Evolutionary conservation across 1,140 invertebrate genomes (phyloP), one percentile per base, ranked within the genome.

Genomic region (Heliothis virescens): DNA sequence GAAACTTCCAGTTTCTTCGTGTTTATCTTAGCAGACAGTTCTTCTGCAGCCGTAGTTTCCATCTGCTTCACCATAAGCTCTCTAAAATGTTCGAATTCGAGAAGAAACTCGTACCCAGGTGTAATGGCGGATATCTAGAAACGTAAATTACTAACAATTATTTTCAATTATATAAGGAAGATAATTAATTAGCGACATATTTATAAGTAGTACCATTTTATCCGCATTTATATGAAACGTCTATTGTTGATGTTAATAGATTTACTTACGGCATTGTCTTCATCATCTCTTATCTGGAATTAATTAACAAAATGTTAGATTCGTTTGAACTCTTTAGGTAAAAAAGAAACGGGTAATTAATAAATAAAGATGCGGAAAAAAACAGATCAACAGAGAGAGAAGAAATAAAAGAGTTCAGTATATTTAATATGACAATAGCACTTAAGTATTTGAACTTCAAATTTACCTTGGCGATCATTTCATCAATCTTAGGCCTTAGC

Each of bases 41-140:
- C 92, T 41, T 92, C 92, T 0, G 90, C 93, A 0, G 93, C 93
- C 0, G 90, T 91, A 0, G 83, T 92, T 26, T 87, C 81, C 90
- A 93, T 90, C 47, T 93, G 89, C 13, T 77, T 75, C 3, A 94
- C 80, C 92, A 94, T 93, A 63, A 94, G 75, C 7, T 89, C 90
- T 12, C 91, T 86, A 67, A 94, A 94, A 16, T 88, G 80, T 65
- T 94, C 92, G 62, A 94, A 81, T 5, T 86, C 83, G 0, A 89
- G 15, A 15, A 94, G 76, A 74, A 91, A 94, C 4, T 88, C 86
- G 21, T 93, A 53, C 0, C 86, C 83, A 7, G 88, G 80, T 13
- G 72, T 26, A 7, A 53, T n/a, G 12, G 29, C 3, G 34, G 82
- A 81, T 15, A 41, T 71, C 82, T 85, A 21, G 34, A 65, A 48